Evolutionary conservation across 2,888 invertebrate species (phyloP).

Genomic region (Frankliniella fusca): DNA sequence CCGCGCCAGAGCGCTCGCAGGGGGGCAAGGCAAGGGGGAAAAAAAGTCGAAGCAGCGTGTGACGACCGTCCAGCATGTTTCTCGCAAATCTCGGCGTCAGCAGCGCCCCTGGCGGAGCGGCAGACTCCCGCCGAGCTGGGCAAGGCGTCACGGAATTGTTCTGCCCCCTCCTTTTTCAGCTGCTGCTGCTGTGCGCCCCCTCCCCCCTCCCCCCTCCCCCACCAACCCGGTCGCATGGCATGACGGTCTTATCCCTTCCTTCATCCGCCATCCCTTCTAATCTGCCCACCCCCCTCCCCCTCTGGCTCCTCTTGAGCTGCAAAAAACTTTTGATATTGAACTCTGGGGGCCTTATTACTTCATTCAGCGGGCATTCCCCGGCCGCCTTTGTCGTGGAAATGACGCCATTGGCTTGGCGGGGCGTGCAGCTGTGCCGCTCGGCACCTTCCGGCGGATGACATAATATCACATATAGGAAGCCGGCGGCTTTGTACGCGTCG

Average conservation of each 20-base stretch:
- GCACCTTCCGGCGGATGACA: neutral
- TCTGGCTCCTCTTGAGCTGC: neutral
- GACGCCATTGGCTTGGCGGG: neutral
- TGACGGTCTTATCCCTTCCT: neutral
- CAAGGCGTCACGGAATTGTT: no score
- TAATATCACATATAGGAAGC: conserved; percentile 20
- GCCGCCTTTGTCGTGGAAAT: neutral
- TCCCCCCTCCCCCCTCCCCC: neutral
- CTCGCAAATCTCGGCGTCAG: no score
- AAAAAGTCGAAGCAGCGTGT: no score
- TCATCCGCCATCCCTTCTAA: neutral
- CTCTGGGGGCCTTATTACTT: conserved; percentile 14
- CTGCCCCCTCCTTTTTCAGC: no score
- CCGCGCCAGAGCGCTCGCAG: no score
- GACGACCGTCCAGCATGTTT: no score
- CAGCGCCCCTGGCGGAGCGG: no score
- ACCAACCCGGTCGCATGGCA: no score
- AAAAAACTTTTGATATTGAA: conserved; percentile 21
- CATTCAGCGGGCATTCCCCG: neutral
- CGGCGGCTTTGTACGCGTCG: neutral
- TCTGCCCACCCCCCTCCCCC: neutral
- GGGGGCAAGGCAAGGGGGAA: no score
- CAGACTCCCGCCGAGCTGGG: no score
- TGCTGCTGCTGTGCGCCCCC: no score
- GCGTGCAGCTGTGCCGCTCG: neutral